Evolutionary conservation across 1,140 invertebrate genomes (phyloP).

Genomic region (Sarcophaga peregrina): DNA sequence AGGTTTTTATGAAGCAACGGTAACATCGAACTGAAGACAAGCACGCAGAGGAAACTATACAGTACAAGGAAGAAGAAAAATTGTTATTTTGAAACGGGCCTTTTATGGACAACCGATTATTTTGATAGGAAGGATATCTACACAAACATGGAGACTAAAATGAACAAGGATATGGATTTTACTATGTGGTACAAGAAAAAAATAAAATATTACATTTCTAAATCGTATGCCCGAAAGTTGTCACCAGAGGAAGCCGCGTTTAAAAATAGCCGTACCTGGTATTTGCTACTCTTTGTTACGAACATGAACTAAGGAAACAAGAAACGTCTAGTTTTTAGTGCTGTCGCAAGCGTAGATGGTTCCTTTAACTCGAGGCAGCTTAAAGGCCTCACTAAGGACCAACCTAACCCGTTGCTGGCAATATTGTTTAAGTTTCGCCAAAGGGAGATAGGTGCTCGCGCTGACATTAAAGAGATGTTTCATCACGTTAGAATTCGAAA

Average conservation of each 20-base stretch:
- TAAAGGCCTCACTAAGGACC: conserved; percentile 5
- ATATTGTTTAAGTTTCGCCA: conserved; percentile 53
- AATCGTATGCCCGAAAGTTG: conserved; percentile 24
- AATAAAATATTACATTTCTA: conserved; percentile 20
- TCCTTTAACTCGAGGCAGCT: conserved; percentile 19
- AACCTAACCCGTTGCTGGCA: conserved; percentile 23
- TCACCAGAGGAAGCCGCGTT: neutral
- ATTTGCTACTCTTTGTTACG: conserved; percentile 16
- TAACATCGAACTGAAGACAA: conserved; percentile 1
- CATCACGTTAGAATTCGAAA: conserved; percentile 49
- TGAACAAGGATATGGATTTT: neutral
- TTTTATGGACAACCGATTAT: too few species aligned
- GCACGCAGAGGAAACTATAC: neutral
- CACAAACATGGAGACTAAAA: conserved; percentile 13
- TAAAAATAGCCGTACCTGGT: neutral
- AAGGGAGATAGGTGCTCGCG: conserved; percentile 51
- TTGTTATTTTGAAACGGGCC: conserved; percentile 18
- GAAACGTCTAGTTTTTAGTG: conserved; percentile 9
- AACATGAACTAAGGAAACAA: conserved; percentile 33
- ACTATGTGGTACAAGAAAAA: conserved; percentile 10
- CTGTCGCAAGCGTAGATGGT: neutral
- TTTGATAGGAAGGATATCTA: neutral
- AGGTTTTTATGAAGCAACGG: neutral
- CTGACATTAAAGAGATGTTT: conserved; percentile 57
- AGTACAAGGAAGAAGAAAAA: neutral